phyloP scores from a whole-genome alignment of 2,797 vertebrate species.

The Esox lucius region DNA sequence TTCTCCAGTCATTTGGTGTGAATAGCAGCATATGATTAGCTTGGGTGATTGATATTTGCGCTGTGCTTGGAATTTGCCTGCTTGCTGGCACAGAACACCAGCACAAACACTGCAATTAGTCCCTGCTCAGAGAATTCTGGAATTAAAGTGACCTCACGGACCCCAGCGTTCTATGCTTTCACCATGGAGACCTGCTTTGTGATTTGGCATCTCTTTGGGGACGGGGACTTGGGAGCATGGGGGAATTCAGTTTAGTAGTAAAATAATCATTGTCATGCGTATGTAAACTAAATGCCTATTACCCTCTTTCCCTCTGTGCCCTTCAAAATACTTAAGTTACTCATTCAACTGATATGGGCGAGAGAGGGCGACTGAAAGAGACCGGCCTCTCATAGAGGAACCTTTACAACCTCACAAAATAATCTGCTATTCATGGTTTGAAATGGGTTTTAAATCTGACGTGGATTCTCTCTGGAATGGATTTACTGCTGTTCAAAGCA shows the following conservation, averaged over 20 bases:
- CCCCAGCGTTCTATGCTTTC: conserved; percentile 41
- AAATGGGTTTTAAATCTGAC: conserved; percentile 29
- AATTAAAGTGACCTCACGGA: conserved; percentile 55
- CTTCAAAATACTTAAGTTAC: conserved; percentile 55
- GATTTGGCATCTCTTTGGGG: conserved; percentile 44
- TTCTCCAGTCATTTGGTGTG: conserved; percentile 5
- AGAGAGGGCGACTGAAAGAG: conserved; percentile 39
- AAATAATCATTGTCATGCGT: conserved; percentile 64
- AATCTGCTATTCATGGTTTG: conserved; percentile 35
- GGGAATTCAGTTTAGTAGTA: conserved; percentile 53
- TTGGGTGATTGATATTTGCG: conserved; percentile 60
- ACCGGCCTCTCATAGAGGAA: conserved; percentile 26
- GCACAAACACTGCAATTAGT: conserved; percentile 67
- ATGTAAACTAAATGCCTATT: conserved; percentile 66
- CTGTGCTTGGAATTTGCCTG: conserved; percentile 57
- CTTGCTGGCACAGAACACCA: conserved; percentile 48
- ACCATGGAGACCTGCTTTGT: conserved; percentile 67
- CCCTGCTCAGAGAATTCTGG: conserved; percentile 45
- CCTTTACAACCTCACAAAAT: conserved; percentile 29
- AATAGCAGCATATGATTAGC: conserved; percentile 54
- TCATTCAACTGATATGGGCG: conserved; percentile 59
- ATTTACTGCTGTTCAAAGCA: conserved; percentile 52
- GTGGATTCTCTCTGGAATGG: conserved; percentile 38
- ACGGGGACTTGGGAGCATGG: conserved; percentile 20
- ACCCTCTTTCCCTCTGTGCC: conserved; percentile 53